These are phyloP conservation scores for Spheniscus humboldti DNA, from an alignment of 2,797 vertebrate genomes.

Conservation along the genomic window DNA sequence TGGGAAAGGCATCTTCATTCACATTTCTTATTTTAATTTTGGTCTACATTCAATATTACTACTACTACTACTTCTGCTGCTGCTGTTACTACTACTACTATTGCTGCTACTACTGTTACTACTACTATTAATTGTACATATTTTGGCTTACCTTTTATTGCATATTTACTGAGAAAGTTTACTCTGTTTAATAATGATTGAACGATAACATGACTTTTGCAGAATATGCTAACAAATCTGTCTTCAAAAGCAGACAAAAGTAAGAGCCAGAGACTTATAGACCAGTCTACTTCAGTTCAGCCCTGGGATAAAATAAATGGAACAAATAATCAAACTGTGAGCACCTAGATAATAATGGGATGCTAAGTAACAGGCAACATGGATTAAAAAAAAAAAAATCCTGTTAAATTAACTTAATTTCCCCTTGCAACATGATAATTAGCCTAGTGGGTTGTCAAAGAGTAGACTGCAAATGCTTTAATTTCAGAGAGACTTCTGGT, in stretches of 20 bases:
- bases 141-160: not conserved
- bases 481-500: not conserved
- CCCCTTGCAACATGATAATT: not conserved
- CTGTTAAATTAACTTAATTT: not conserved
- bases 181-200: not conserved
- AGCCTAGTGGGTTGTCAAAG: not conserved
- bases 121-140: rapidly evolving
- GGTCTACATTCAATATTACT: not conserved
- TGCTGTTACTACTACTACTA: not conserved
- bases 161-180: not conserved
- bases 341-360: not conserved
- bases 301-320: not conserved
- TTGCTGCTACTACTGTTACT: not conserved
- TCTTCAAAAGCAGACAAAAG: not conserved
- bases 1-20: not conserved
- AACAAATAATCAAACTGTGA: not conserved
- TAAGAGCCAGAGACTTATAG: not conserved
- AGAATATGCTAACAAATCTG: not conserved
- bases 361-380: not conserved
- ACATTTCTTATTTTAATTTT: not conserved
- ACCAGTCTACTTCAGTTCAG: not conserved
- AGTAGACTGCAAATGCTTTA: not conserved
- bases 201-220: not conserved
- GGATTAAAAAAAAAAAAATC: not conserved
- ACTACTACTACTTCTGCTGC: not conserved